phyloP scores from a whole-genome alignment of 2,888 invertebrate species.

The Sphaerophoria rueppellii region DNA sequence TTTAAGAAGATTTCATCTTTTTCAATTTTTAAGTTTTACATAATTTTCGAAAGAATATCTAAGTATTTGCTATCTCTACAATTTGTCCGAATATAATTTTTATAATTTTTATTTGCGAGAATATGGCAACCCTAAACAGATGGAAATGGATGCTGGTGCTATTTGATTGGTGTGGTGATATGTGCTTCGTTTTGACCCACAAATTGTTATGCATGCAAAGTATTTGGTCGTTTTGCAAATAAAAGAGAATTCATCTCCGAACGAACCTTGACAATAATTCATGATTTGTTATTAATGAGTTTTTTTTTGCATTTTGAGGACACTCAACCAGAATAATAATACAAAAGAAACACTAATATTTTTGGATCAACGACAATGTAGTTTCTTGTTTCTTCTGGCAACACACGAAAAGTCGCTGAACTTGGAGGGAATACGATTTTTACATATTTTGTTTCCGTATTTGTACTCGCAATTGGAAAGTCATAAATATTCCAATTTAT shows the following conservation, averaged over 20 bases:
- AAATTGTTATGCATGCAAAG: constrained; percentile 36
- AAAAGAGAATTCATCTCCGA: not conserved
- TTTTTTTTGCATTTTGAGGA: constrained; percentile 3
- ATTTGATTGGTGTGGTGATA: not conserved
- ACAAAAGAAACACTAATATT: not conserved
- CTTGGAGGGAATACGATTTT: not conserved
- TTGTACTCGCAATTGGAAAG: constrained; percentile 7
- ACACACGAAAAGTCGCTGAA: constrained; percentile 13
- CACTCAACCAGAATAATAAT: not conserved
- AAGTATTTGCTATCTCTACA: not conserved
- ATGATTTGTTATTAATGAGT: constrained; percentile 7
- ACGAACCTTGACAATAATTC: constrained; percentile 31
- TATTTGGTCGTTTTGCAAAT: constrained; percentile 13
- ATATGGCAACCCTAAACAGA: not conserved
- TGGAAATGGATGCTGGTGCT: not conserved
- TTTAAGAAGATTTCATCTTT: too few species aligned
- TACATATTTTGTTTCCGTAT: not conserved
- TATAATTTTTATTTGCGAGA: not conserved
- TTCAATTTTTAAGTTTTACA: not conserved
- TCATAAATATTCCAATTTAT: constrained; percentile 32
- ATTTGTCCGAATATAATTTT: not conserved
- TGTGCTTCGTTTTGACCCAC: constrained; percentile 9
- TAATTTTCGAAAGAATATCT: not conserved
- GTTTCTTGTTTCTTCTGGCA: not conserved
- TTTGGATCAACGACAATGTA: not conserved